Evolutionary conservation across 2,888 invertebrate species (phyloP).

Genomic region (Platycheirus albimanus): DNA sequence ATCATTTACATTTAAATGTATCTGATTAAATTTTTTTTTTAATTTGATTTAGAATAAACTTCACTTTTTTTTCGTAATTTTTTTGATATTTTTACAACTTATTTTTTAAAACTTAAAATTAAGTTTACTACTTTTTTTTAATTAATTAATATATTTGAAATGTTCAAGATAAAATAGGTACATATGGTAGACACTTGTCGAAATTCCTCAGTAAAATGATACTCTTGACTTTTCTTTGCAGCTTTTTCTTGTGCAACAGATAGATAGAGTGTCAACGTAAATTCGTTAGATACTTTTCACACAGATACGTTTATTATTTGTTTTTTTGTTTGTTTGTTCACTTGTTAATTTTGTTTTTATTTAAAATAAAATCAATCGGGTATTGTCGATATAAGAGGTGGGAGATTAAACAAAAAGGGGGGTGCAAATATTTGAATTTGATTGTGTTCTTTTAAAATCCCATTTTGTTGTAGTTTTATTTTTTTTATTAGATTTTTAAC

Average conservation of each 20-base stretch:
- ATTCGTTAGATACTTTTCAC: not conserved
- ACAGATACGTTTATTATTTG: not conserved
- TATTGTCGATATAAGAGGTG: not conserved
- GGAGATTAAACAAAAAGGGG: constrained; percentile 24
- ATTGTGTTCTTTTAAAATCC: not conserved
- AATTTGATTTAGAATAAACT: constrained; percentile 69
- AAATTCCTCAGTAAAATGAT: constrained; percentile 27
- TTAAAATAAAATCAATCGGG: constrained; percentile 9
- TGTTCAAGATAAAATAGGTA: constrained; percentile 40
- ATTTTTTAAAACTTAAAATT: constrained; percentile 33
- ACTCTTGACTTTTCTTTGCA: constrained; percentile 17
- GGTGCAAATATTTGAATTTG: not conserved
- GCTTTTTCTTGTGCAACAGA: constrained; percentile 49
- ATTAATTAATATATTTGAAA: not conserved
- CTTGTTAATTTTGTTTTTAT: not conserved
- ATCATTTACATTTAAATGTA: constrained; percentile 10
- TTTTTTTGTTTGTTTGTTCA: not conserved
- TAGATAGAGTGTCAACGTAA: constrained; percentile 37
- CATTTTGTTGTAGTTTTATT: constrained; percentile 15
- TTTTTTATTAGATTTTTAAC: not conserved
- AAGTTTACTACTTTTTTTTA: constrained; percentile 19
- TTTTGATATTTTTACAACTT: constrained; percentile 64
- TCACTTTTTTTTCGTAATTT: constrained; percentile 59
- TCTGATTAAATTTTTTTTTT: constrained; percentile 25
- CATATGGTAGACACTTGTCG: constrained; percentile 57